Percentiles rank a stretch among this genome's conserved stretches.
These are phyloP conservation scores for Pseudoatta argentina DNA, from an alignment of 1,140 invertebrate genomes.

Conservation along the genomic window DNA sequence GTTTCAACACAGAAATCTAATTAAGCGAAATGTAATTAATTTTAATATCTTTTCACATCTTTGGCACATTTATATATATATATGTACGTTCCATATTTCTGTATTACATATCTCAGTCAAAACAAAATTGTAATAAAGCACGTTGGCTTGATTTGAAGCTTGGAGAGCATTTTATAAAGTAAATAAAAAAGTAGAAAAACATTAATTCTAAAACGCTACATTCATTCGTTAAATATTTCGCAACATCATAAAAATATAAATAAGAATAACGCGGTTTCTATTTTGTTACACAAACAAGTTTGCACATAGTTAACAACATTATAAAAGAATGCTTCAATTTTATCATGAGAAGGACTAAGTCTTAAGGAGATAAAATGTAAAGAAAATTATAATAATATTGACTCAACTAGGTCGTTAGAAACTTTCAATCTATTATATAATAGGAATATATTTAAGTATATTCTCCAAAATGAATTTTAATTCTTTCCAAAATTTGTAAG, in stretches of 20 bases:
- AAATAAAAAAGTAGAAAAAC: constrained; percentile 26
- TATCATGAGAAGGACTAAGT: not conserved
- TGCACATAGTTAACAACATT: not conserved
- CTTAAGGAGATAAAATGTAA: not conserved
- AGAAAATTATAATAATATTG: constrained; percentile 12
- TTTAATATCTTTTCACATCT: constrained; percentile 5
- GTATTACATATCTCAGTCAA: not conserved
- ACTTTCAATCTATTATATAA: too few relatives aligned
- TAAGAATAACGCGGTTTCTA: not conserved
- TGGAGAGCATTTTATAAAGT: not conserved
- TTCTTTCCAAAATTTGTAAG: not conserved
- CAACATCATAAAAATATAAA: constrained; percentile 23
- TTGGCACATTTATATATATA: not conserved
- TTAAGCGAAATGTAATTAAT: constrained; percentile 14
- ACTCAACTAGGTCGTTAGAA: not conserved
- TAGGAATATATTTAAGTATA: not conserved
- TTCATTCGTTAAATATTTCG: not conserved
- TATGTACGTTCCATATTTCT: not conserved
- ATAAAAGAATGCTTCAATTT: not conserved
- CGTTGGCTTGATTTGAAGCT: constrained; percentile 4
- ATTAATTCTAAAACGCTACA: constrained; percentile 9
- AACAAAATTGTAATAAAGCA: constrained; percentile 23
- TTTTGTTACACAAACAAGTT: not conserved
- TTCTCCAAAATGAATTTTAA: constrained; percentile 7
- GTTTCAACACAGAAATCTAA: not conserved